Base-by-base conservation (phyloP, 2,888 invertebrate genomes). In the Tetrapedia diversipes region DNA sequence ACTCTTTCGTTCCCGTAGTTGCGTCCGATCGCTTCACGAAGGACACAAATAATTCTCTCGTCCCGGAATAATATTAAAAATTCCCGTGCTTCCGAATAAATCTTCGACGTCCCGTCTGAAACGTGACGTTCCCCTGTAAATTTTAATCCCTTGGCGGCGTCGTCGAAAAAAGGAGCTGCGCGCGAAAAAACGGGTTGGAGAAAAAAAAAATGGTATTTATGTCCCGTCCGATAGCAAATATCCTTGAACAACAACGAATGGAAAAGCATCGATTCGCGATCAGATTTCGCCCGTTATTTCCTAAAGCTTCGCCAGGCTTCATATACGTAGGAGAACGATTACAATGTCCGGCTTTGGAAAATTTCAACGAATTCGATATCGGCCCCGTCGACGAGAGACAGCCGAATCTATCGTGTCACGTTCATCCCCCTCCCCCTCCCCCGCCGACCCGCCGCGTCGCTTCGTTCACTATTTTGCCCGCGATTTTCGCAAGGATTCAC, bases 401-500 rank as follows among this genome's bases (percentile, higher is more conserved):
- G 56, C 49, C 72, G 70, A 78, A 78, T 73, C 51, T 73, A 45
- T 59, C 71, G 65, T 77, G 78, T 45, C 75, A 68, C 80, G 29
- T 73, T 67, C 53, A 68, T 73, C 81, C 59, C 32, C 34, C 51
- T 14, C 41, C 65, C 70, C 63, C 72, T n/a, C n/a, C n/a, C n/a
- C n/a, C n/a, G n/a, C n/a, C n/a, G n/a, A n/a, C n/a, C n/a, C n/a
- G n/a, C n/a, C n/a, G n/a, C n/a, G n/a, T n/a, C n/a, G n/a, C n/a
- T n/a, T n/a, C n/a, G n/a, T n/a, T n/a, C n/a, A n/a, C n/a, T 71
- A 71, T 74, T 84, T 79, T 76, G 65, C 39, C 57, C 73, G n/a
- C 39, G 59, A 79, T 83, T 83, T 77, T 77, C 63, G 27, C 63
- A 67, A 74, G 67, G 69, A 69, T 68, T 71, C 77, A 49, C 70